Evolutionary conservation across 2,888 invertebrate species (phyloP).

Genomic region (Anodontia alba): DNA sequence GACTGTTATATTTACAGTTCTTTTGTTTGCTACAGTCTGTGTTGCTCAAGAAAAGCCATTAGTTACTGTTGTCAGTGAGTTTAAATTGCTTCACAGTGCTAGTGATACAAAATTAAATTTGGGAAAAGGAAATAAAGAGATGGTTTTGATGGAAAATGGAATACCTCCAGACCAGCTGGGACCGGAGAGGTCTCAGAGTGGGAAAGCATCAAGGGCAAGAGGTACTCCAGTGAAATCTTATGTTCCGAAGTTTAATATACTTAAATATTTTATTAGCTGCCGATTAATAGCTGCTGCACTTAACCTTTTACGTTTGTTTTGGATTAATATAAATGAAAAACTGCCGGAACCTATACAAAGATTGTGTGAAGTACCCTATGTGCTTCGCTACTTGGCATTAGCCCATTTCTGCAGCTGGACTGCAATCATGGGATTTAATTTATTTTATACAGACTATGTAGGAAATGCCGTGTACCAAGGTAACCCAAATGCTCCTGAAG

Average conservation of each 20-base stretch:
- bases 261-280: conserved; percentile 34
- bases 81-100: neutral
- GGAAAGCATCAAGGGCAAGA: neutral
- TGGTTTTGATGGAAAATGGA: neutral
- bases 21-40: conserved; percentile 93
- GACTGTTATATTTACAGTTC: conserved; percentile 93
- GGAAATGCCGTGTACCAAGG: conserved; percentile 96
- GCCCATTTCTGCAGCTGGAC: conserved; percentile 99
- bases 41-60: conserved; percentile 95
- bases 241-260: neutral
- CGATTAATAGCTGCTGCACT: conserved; percentile 45
- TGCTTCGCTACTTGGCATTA: conserved; percentile 93
- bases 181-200: too few relatives aligned
- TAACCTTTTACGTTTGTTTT: conserved; percentile 51
- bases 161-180: neutral
- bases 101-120: neutral
- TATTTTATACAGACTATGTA: conserved; percentile 98
- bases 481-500: conserved; percentile 87
- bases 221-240: neutral
- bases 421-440: conserved; percentile 97
- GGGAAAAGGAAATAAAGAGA: conserved; percentile 8
- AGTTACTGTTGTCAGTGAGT: neutral
- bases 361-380: conserved; percentile 90
- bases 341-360: conserved; percentile 73
- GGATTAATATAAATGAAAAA: conserved; percentile 62